A percentile compares a stretch with the other conserved stretches of the same genome.
These are phyloP conservation scores for Prochilodus magdalenae DNA, from an alignment of 2,113 vertebrate genomes.

Conservation along the genomic window DNA sequence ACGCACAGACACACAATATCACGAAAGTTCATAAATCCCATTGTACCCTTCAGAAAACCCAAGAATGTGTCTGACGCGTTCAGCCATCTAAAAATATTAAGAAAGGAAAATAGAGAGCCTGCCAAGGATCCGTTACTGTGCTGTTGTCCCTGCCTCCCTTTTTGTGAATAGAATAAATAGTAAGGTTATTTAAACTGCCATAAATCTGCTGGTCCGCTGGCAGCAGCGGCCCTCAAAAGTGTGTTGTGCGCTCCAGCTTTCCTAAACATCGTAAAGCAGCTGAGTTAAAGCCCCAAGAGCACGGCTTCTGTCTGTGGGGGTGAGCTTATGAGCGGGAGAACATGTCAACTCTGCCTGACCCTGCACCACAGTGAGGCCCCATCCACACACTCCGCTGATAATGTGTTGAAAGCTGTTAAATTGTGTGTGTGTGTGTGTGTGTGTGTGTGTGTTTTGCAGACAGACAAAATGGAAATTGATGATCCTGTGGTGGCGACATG, in stretches of 20 bases:
- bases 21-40: conserved; percentile 31
- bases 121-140: conserved; percentile 63
- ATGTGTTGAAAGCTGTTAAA: conserved; percentile 27
- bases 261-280: conserved; percentile 61
- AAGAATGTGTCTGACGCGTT: conserved; percentile 69
- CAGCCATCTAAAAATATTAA: conserved; percentile 68
- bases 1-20: background rate
- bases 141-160: conserved; percentile 61
- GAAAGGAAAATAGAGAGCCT: conserved; percentile 63
- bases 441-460: too few relatives aligned
- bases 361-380: background rate
- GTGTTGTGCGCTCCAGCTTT: conserved; percentile 57
- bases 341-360: conserved; percentile 29
- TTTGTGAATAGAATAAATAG: conserved; percentile 62
- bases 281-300: conserved; percentile 61
- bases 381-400: conserved; percentile 1
- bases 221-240: conserved; percentile 46
- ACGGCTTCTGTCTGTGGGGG: conserved; percentile 57
- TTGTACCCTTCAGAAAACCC: conserved; percentile 54
- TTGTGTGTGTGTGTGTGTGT: background rate
- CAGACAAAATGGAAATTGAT: conserved; percentile 20
- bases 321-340: conserved; percentile 5
- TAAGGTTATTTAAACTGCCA: conserved; percentile 67
- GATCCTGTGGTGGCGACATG: conserved; percentile 8
- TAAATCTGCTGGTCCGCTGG: conserved; percentile 60